Evolutionary conservation across 2,888 invertebrate species (phyloP).

Genomic region (Sisyra terminalis): DNA sequence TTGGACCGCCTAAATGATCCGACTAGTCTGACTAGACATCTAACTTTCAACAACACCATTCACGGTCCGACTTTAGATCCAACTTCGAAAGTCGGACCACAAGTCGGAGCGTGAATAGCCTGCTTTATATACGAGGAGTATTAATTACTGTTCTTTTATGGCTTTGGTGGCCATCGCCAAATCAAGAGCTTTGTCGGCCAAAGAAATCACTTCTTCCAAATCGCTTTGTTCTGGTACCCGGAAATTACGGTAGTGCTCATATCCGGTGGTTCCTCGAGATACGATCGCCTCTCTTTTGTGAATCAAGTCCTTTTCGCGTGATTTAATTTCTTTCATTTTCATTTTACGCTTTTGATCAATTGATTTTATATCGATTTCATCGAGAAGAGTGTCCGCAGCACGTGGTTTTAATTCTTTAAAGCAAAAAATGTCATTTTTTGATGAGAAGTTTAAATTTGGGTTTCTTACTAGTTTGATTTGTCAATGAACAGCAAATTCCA

Average conservation of each 20-base stretch:
- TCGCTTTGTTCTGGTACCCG: constrained; percentile 22
- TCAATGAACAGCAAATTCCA: constrained; percentile 48
- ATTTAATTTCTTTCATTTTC: constrained; percentile 25
- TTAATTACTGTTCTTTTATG: constrained; percentile 28
- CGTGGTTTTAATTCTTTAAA: background rate
- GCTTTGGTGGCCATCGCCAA: constrained; percentile 32
- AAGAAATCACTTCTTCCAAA: constrained; percentile 24
- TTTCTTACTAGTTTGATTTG: constrained; percentile 31
- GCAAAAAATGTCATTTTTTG: background rate
- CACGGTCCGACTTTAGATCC: too few relatives aligned
- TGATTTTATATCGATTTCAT: constrained; percentile 13
- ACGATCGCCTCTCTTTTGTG: constrained; percentile 24
- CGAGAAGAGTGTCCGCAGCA: constrained; percentile 6
- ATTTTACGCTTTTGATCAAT: constrained; percentile 19
- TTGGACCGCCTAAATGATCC: too few relatives aligned
- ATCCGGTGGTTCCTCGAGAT: constrained; percentile 24
- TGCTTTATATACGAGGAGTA: background rate
- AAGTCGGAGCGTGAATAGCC: too few relatives aligned
- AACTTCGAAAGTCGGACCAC: too few relatives aligned
- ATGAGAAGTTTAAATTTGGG: background rate
- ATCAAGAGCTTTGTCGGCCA: constrained; percentile 30
- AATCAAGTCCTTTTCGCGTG: constrained; percentile 23
- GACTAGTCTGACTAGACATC: too few relatives aligned
- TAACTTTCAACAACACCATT: too few relatives aligned
- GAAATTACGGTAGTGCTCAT: constrained; percentile 26